phyloP scores from a whole-genome alignment of 30 jellyfish, hydroid and myxozoan species.

The Turritopsis dohrnii region DNA sequence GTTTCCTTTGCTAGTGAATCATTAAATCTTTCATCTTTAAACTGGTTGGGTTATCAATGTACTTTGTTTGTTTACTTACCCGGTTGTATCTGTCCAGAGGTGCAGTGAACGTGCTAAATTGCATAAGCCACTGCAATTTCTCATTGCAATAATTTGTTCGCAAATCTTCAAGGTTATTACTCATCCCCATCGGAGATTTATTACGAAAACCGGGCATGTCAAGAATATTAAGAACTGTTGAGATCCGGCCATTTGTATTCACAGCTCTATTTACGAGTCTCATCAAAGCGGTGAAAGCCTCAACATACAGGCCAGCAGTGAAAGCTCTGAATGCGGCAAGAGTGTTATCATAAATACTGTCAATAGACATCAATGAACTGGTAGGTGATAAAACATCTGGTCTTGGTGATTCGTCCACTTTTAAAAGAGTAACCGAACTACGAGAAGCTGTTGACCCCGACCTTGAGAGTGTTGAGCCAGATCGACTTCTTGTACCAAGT shows the following conservation, averaged over 20 bases:
- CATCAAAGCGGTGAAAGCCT: constrained; percentile 76
- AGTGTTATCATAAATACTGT: constrained; percentile 16
- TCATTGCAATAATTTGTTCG: constrained; percentile 83
- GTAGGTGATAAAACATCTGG: constrained; percentile 16
- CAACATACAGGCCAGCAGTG: constrained; percentile 85
- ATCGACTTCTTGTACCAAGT: constrained; percentile 15
- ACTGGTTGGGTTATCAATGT: no score
- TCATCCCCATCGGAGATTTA: constrained; percentile 50
- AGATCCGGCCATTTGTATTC: constrained; percentile 50
- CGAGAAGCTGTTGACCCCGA: constrained; percentile 17
- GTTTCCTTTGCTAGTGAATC: no score
- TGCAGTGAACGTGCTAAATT: constrained; percentile 64
- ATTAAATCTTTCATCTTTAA: no score
- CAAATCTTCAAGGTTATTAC: constrained; percentile 72
- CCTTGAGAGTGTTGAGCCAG: constrained; percentile 14
- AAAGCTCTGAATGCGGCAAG: constrained; percentile 73
- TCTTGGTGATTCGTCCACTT: constrained; percentile 1
- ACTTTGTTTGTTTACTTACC: no score
- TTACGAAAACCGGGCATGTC: constrained; percentile 95
- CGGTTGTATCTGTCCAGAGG: constrained; percentile 80
- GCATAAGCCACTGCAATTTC: constrained; percentile 85
- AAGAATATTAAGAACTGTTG: constrained; percentile 53
- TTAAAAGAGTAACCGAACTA: neutral
- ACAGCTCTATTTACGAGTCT: constrained; percentile 80
- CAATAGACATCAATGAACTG: neutral